phyloP scores from a whole-genome alignment of 2,888 invertebrate species.

The Archips crataeganus region DNA sequence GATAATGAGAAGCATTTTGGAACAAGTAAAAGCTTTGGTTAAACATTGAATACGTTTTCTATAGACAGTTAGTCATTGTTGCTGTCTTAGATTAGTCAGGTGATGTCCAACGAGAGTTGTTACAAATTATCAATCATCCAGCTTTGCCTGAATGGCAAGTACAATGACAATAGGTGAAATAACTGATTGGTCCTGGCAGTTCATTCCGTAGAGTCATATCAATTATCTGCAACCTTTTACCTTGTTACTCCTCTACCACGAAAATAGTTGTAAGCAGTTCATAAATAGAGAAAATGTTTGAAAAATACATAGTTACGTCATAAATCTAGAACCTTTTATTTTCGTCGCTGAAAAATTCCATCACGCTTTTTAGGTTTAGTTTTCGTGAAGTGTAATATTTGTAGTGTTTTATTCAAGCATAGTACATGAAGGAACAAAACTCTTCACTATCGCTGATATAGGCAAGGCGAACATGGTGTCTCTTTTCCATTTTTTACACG shows the following conservation, averaged over 20 bases:
- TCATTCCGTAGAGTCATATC: background rate
- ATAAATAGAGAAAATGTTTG: too few relatives aligned
- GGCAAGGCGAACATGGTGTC: background rate
- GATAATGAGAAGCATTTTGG: constrained; percentile 30
- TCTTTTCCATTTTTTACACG: background rate
- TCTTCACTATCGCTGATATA: background rate
- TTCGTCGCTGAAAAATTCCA: too few relatives aligned
- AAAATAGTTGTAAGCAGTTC: too few relatives aligned
- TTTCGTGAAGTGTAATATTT: too few relatives aligned
- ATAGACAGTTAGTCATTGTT: constrained; percentile 34
- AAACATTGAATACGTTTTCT: constrained; percentile 24
- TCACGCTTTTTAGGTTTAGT: too few relatives aligned
- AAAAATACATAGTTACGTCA: too few relatives aligned
- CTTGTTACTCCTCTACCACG: too few relatives aligned
- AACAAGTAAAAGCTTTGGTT: constrained; percentile 32
- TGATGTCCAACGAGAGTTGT: background rate
- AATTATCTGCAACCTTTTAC: too few relatives aligned
- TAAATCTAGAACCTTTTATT: too few relatives aligned
- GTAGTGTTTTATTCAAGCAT: background rate
- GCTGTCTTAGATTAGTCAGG: constrained; percentile 5
- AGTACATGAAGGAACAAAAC: background rate
- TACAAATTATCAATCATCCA: background rate
- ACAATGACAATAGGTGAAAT: background rate
- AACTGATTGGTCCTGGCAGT: background rate
- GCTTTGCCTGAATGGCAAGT: background rate